Evolutionary conservation across 2,888 invertebrate species (phyloP), one percentile per base, ranked within the genome.

Genomic region (Erebia ligea): DNA sequence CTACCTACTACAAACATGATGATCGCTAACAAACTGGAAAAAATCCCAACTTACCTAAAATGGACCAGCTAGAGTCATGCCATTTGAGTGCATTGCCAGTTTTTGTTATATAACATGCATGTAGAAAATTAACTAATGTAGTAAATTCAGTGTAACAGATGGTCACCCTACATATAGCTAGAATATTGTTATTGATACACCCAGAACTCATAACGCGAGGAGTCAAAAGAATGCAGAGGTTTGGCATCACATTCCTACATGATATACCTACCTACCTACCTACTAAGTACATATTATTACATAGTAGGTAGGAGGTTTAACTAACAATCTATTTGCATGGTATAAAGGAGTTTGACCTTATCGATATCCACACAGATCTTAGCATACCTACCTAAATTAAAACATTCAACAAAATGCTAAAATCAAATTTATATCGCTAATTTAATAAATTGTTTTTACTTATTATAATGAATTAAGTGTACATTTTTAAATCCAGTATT

Each of bases 131-230:
- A 10, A 54, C 3, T 57, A 15, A 34, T 2, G 48, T 62, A 21
- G 48, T 62, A 9, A 25, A 10, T 45, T 21, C 13, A 15, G 3
- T 15, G 1, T 34, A 34, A n/a, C 13, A 34, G 2, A 11, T 52
- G 9, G 65, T 65, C 10, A 56, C 42, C 65, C 65, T 54, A 54
- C 50, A 8, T 10, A 25, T 15, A 25, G 50, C 50, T 52, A 67
- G 58, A 70, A 56, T 64, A 54, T 70, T n/a, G n/a, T n/a, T n/a
- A 73, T 70, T 68, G 70, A 73, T 70, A 64, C 65, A 42, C 70
- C 65, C 68, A 70, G 70, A 70, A 68, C 70, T 70, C 68, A 73
- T 70, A 73, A 70, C 67, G 59, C 42, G 52, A 56, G 13, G 56
- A 54, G 42, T 54, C 34, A 65, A 17, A 56, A 62, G 61, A 73